These are phyloP conservation scores for Drosophila maculinotata DNA, from an alignment of 2,888 invertebrate genomes.

Conservation along the genomic window DNA sequence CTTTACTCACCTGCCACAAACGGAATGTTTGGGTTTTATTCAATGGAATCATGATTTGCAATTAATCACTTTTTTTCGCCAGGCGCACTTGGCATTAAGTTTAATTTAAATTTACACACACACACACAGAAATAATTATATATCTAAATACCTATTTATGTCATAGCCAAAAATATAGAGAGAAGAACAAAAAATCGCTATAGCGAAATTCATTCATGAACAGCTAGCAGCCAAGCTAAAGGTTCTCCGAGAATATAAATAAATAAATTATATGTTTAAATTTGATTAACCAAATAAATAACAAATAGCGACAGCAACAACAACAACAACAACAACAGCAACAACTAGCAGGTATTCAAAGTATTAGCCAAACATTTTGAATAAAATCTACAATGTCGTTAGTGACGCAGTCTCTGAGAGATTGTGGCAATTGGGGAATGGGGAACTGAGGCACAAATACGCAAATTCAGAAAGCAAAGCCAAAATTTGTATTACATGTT, in stretches of 20 bases:
- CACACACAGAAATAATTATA: constrained; percentile 1
- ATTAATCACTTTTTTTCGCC: constrained; percentile 37
- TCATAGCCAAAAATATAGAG: constrained; percentile 74
- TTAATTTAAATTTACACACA: constrained; percentile 28
- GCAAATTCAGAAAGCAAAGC: constrained; percentile 41
- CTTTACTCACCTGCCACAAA: neutral
- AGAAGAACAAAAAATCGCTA: constrained; percentile 17
- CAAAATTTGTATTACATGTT: constrained; percentile 39
- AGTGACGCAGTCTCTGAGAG: constrained; percentile 69
- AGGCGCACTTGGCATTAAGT: constrained; percentile 41
- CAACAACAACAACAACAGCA: constrained; percentile 5
- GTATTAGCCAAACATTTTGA: constrained; percentile 52
- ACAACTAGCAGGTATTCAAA: constrained; percentile 36
- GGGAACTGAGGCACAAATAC: constrained; percentile 32
- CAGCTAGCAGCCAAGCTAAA: constrained; percentile 35
- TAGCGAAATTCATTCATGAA: constrained; percentile 67
- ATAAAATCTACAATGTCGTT: constrained; percentile 65
- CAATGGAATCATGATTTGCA: constrained; percentile 45
- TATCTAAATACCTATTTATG: constrained; percentile 56
- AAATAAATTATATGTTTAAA: constrained; percentile 76
- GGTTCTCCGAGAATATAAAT: constrained; percentile 44
- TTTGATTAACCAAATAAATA: constrained; percentile 76
- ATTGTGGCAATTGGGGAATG: constrained; percentile 31
- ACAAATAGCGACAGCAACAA: constrained; percentile 24
- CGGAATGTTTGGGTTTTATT: neutral